These are phyloP conservation scores for Pholis gunnellus DNA, from an alignment of 2,113 vertebrate species.

Conservation along the genomic window DNA sequence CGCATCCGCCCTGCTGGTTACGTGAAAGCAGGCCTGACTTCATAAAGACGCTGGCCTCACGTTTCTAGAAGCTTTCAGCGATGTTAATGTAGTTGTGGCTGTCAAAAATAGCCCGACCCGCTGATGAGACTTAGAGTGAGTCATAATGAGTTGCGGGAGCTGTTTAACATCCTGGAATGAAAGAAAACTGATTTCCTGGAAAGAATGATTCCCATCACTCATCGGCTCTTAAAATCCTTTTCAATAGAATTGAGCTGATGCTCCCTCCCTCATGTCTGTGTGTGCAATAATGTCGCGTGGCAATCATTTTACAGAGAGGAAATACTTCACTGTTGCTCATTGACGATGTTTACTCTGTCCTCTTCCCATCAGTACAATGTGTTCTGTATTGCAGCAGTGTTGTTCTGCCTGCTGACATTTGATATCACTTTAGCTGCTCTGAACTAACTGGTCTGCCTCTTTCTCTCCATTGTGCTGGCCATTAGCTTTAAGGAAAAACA, in stretches of 20 bases:
- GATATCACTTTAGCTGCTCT: background rate
- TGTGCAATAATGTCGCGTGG: background rate
- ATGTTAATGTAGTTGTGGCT: background rate
- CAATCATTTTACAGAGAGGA: background rate
- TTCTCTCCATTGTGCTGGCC: conserved; percentile 70
- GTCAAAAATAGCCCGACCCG: background rate
- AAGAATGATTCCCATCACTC: background rate
- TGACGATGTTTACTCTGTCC: background rate
- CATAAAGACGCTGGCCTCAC: background rate
- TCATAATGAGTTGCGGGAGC: conserved; percentile 16
- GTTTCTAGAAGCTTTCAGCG: background rate
- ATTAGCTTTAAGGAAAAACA: conserved; percentile 74
- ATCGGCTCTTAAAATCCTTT: background rate
- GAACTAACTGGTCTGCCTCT: conserved; percentile 56
- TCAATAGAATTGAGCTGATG: background rate
- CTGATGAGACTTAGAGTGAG: background rate
- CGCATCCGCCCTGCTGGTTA: background rate
- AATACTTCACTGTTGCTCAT: no score
- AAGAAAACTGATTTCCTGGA: conserved; percentile 37
- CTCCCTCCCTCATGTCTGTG: background rate
- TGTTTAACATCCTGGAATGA: background rate
- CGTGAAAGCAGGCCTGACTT: background rate
- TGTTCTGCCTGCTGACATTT: background rate
- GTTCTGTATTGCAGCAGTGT: background rate
- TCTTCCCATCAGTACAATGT: background rate